phyloP scores from a whole-genome alignment of 2,888 invertebrate genomes.

The Schizaphis graminum region DNA sequence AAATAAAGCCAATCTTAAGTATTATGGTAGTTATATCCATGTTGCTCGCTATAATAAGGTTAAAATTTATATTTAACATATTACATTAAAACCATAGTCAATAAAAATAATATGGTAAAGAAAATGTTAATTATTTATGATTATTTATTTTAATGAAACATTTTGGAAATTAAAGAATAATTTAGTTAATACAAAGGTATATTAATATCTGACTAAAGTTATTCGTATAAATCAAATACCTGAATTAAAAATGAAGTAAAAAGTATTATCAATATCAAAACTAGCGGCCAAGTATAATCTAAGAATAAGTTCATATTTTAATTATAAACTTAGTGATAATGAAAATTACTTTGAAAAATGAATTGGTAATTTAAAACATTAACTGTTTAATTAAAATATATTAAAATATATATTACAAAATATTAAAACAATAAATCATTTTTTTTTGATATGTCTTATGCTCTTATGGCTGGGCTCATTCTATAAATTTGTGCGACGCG shows the following conservation, averaged over 20 bases:
- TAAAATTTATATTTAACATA: neutral
- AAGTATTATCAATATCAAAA: neutral
- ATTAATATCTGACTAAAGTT: neutral
- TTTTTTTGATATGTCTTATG: neutral
- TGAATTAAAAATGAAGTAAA: neutral
- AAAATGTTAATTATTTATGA: neutral
- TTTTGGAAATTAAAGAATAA: neutral
- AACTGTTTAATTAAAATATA: neutral
- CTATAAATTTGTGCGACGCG: no score
- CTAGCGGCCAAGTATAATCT: neutral
- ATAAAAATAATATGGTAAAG: neutral
- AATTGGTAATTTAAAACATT: neutral
- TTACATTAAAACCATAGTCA: neutral
- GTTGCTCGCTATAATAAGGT: neutral
- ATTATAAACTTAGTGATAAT: neutral
- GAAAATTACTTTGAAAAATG: neutral
- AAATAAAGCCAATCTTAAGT: neutral
- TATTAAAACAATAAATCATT: neutral
- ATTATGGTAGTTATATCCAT: neutral
- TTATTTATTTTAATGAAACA: neutral
- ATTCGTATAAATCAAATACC: neutral
- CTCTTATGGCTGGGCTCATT: no score
- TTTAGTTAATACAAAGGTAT: neutral
- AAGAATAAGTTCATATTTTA: neutral
- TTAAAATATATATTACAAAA: conserved; percentile 5